Evolutionary conservation across 1,140 invertebrate species (phyloP), one percentile per base, ranked within the genome.

Genomic region (Phthorimaea operculella): DNA sequence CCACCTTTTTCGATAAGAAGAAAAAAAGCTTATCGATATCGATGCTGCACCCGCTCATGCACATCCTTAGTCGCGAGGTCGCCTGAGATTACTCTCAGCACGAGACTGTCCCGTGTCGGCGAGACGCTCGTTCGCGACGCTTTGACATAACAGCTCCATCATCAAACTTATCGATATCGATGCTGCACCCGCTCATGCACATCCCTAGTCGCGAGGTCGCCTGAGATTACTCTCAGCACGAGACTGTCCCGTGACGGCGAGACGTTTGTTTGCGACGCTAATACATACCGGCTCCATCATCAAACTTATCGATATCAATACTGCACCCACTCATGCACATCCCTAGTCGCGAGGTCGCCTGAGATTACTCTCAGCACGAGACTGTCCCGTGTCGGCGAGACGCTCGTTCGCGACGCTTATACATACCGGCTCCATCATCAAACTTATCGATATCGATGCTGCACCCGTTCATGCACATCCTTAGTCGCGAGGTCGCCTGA

Each of bases 291-390:
- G 62, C 57, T 72, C 68, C 55, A 72, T 63, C 64, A 73, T 45
- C 14, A 15, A 34, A 34, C 33, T 34, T 34, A 6, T 34, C n/a
- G n/a, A 28, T 28, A 6, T 28, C 21, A 6, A 28, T 28, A 2
- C 21, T 28, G 2, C 21, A 28, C 21, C 6, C 21, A 4, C 6
- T 28, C 21, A 28, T 28, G 9, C 15, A 52, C 76, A 76, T 62
- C 73, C 57, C 72, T 83, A 73, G 42, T 21, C 59, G 54, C 65
- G 69, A 73, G 76, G 70, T 84, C 68, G 75, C 52, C 68, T 71
- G 63, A 82, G 81, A 84, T 84, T 84, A 70, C 81, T 84, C 81
- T 81, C 81, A 84, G 81, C 81, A 84, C 79, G 81, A 84, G 73
- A 84, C 76, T 79, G 79, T 79, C 78, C 79, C 67, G 73, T 72